Conservation (phyloP, 2,113 vertebrate species). For the Callipepla californica region DNA sequence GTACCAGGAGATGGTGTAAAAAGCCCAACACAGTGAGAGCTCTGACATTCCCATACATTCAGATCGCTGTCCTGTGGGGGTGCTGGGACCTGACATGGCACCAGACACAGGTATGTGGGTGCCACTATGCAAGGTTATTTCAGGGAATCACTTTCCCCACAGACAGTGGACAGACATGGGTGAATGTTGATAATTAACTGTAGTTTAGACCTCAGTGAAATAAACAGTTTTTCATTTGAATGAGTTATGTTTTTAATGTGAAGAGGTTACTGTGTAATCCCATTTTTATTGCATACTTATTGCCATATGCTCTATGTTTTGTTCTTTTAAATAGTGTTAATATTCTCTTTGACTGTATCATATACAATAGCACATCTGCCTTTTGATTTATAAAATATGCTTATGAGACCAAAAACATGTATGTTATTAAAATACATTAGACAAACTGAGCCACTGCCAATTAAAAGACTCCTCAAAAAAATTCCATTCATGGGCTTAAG, state of each 20-base stretch:
- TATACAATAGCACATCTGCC: slow-evolving; percentile 6
- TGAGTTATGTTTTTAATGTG: not conserved
- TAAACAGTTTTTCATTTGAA: not conserved
- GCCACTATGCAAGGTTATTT: not conserved
- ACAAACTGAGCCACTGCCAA: slow-evolving; percentile 19
- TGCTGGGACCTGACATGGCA: not conserved
- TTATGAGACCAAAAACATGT: slow-evolving; percentile 27
- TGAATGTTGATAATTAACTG: not conserved
- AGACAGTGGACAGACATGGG: not conserved
- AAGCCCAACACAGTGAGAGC: not conserved
- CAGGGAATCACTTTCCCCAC: not conserved
- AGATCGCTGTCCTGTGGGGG: not conserved
- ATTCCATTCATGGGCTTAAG: not conserved
- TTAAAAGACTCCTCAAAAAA: slow-evolving; percentile 45
- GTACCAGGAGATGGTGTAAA: not conserved
- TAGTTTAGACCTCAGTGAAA: not conserved
- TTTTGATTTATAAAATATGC: slow-evolving; percentile 68
- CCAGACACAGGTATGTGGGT: not conserved
- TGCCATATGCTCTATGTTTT: slow-evolving; percentile 13
- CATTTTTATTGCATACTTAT: slow-evolving; percentile 42
- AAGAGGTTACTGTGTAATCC: not conserved
- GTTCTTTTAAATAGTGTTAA: slow-evolving; percentile 45
- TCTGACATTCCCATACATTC: not conserved
- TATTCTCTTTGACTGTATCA: slow-evolving; percentile 41
- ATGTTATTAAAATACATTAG: slow-evolving; percentile 23